Base-by-base conservation (phyloP, 1,140 invertebrate genomes). In the Halyomorpha halys region DNA sequence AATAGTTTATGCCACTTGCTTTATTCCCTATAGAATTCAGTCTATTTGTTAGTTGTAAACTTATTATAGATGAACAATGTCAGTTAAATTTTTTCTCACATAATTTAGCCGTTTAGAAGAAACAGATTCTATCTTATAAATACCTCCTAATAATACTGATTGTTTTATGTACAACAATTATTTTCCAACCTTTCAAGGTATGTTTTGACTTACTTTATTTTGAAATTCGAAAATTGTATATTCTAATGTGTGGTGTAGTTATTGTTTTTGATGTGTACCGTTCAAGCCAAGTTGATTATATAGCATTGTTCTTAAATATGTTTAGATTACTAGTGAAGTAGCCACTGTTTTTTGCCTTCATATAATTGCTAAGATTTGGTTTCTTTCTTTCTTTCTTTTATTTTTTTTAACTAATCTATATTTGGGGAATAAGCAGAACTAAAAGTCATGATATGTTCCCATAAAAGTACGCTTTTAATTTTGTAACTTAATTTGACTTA, bases 1-100 rank as follows among this genome's bases (percentile, higher is more conserved):
- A 60, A 60, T 60, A 60, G 45, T 64, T 64, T 64, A 30, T 59
- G 63, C 51, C 63, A 64, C 63, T 63, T 64, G 63, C 63, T 64
- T 64, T 64, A 44, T 64, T 64, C 63, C 63, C 63, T 64, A 60
- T 64, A 60, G 56, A 59, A 45, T 62, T 47, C 44, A 45, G 44
- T 51, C 47, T 62, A 25, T 25, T 62, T 62, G 61, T 62, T 62
- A 62, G 61, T 49, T 62, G 44, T 51, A 62, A 45, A 44, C 16
- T 45, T 61, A 44, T 30, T 60, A 39, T 39, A 60, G 59, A 18
- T 19, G 34, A 60, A 60, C 59, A 60, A 44, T 44, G 59, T 60
- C 39, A 60, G 21, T 56, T 56, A 56, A 21, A 56, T 56, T 56
- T 53, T 25, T 56, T 56, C 53, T 56, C 53, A 27, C 53, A 56